Percentiles rank a stretch among this genome's conserved stretches.
Conservation (phyloP, 2,888 invertebrate genomes). For the Hydropsyche betteni region DNA sequence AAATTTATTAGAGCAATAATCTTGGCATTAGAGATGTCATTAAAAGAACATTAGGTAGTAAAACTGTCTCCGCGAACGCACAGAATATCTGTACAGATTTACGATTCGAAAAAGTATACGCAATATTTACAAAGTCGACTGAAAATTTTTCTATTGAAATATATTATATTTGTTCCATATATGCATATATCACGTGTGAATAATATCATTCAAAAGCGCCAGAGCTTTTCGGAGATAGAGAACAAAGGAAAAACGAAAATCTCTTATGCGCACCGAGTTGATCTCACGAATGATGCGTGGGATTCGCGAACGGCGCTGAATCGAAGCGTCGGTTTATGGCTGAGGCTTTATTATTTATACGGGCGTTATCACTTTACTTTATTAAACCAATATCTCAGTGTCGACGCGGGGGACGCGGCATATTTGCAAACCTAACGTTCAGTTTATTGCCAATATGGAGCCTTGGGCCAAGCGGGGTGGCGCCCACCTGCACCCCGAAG, state of each 20-base stretch:
- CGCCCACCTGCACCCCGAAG: constrained; percentile 1
- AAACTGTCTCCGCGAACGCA: no score
- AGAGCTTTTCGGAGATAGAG: constrained; percentile 6
- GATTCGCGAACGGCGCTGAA: constrained; percentile 30
- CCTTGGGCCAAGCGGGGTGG: constrained; percentile 6
- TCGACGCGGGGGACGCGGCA: constrained; percentile 38
- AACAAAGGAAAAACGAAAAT: constrained; percentile 11
- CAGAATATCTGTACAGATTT: no score
- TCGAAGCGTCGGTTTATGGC: constrained; percentile 39
- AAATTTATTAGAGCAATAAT: no score
- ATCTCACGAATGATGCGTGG: constrained; percentile 12
- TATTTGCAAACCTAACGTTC: constrained; percentile 49
- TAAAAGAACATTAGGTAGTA: no score
- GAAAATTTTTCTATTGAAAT: no score
- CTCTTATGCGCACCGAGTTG: constrained; percentile 1
- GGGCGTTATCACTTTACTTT: constrained; percentile 49
- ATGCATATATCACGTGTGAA: neutral
- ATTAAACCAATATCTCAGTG: constrained; percentile 51
- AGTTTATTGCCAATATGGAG: constrained; percentile 49
- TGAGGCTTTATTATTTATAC: constrained; percentile 45
- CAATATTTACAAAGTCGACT: neutral
- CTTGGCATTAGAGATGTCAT: no score
- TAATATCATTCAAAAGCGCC: constrained; percentile 15
- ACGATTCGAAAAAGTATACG: no score
- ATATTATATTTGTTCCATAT: neutral